Evolutionary conservation across 35 echinoderm and acorn worm genomes (phyloP), one percentile per base, ranked within the genome.

Genomic region (Diadema setosum): DNA sequence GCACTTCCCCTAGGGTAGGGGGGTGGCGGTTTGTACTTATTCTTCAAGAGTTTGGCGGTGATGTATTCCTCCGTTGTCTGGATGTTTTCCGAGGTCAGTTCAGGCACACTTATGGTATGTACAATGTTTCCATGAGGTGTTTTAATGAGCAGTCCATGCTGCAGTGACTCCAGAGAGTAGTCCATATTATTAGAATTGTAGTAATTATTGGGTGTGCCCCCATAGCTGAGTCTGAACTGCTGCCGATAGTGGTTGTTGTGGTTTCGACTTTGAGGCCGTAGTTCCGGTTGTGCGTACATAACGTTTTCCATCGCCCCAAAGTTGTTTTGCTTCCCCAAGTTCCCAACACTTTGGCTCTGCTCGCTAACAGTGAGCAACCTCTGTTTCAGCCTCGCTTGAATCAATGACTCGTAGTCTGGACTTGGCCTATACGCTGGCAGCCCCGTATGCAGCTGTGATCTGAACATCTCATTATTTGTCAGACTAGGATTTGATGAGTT

Each of bases 31-130:
- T 90, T 89, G 61, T 82, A 95, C 52, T 99, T 90, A 59, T 99
- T 91, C 75, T 94, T 94, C 70, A 94, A 82, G 70, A 99, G 57
- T 65, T 99, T 99, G 30, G 90, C 92, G 41, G 92, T 90, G 26
- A 99, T 94, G 60, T 99, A 99, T 49, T 99, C 96, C 86, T 95
- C 84, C 18, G 96, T 94, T 5, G 93, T 88, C 31, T 88, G 90
- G 32, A 87, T 86, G 35, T 88, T 86, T 46, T 95, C 85, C 23
- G 92, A 95, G 44, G 87, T 93, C 23, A 99, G 82, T 57, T 99
- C 96, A 8, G 96, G 96, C 25, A 94, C 93, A 85, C 96, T 99
- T 15, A 91, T 91, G 12, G 96, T 95, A 42, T 95, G 89, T 50
- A 94, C 86, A 82, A 94, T 97, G 82, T 84, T 86, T 24, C 49